These are phyloP conservation scores for Zaprionus africanus DNA, from an alignment of 1,140 invertebrate species.

Conservation along the genomic window DNA sequence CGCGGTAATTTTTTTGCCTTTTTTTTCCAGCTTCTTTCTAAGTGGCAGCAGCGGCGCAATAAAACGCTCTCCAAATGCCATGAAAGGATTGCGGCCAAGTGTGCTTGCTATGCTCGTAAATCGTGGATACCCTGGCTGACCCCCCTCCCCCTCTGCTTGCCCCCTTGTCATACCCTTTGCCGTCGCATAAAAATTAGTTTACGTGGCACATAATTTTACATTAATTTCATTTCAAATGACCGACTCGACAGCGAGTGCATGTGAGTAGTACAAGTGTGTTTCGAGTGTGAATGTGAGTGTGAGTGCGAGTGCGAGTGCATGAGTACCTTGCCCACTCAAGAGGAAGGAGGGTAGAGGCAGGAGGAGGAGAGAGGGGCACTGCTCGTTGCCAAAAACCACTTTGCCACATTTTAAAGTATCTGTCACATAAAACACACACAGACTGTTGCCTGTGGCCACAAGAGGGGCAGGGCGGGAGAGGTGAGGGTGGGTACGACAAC, in stretches of 20 bases:
- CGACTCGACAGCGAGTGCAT: constrained; percentile 11
- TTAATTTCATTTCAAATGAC: constrained; percentile 73
- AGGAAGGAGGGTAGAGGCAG: not conserved
- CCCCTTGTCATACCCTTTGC: not conserved
- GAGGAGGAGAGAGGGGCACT: not conserved
- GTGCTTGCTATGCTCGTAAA: constrained; percentile 59
- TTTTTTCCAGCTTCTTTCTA: constrained; percentile 40
- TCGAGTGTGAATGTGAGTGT: constrained; percentile 9
- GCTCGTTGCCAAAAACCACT: constrained; percentile 61
- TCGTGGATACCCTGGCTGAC: constrained; percentile 52
- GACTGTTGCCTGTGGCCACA: constrained; percentile 35
- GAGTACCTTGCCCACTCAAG: constrained; percentile 6
- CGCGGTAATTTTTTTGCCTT: constrained; percentile 52
- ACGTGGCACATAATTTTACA: constrained; percentile 78
- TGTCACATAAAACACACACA: constrained; percentile 71
- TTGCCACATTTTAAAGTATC: constrained; percentile 78
- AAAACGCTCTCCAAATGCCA: constrained; percentile 75
- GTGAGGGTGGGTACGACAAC: not conserved
- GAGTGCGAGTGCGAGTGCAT: not conserved
- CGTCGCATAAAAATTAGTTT: constrained; percentile 73
- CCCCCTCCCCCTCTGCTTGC: not conserved
- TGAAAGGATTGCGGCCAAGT: constrained; percentile 75
- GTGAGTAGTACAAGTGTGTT: constrained; percentile 4
- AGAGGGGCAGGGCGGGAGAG: not conserved
- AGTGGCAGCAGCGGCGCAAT: constrained; percentile 72